Conservation (phyloP, 2,113 vertebrate species). For the Pan troglodytes region NHGRI_mPanTro3-v2.1_pri NC_072401.2:168289001-168289500, state of each 20-base stretch:
- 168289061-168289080: not conserved
- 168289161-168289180: slow-evolving; percentile 58
- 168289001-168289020: slow-evolving; percentile 1
- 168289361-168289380: not conserved
- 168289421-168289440: not conserved
- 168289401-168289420: not conserved
- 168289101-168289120: slow-evolving; percentile 48
- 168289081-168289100: slow-evolving; percentile 62
- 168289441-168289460: not conserved
- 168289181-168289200: slow-evolving; percentile 47
- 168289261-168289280: not conserved
- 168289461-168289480: not conserved
- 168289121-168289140: slow-evolving; percentile 27
- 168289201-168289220: slow-evolving; percentile 34
- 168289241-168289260: slow-evolving; percentile 28
- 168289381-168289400: not conserved
- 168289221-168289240: slow-evolving; percentile 32
- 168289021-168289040: slow-evolving; percentile 40
- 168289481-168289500: not conserved
- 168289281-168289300: not conserved
- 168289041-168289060: slow-evolving; percentile 57
- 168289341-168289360: slow-evolving; percentile 26
- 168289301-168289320: not conserved
- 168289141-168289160: slow-evolving; percentile 42
- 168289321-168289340: not conserved